Base-by-base conservation (phyloP, 37 sponge, comb jelly and placozoan species). In the Spongilla lacustris region DNA sequence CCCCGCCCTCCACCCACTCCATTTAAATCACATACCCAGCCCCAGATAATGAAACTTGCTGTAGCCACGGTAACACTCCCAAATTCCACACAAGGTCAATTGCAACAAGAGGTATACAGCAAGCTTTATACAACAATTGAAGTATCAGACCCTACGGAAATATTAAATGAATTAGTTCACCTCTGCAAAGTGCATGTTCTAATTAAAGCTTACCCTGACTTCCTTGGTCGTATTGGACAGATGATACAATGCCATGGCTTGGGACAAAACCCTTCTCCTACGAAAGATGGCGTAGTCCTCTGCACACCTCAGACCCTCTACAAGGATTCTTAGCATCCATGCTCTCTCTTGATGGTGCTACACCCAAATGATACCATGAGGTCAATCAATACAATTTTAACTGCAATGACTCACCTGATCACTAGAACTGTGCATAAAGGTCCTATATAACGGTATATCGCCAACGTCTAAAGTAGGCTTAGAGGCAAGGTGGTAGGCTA, bases 261-360 rank as follows among this genome's bases (percentile, higher is more conserved):
- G 84, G 28, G 91, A 37, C 24, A 91, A 78, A 24, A 91, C 85
- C 24, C 78, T 76, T 49, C 77, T 73, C 70, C 46, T 90, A 19
- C 67, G 73, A 77, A 86, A 94, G 70, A 88, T 66, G 6, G 27
- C n/a, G 72, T 89, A 88, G 48, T 94, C 92, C 31, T 88, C 80
- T 32, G 88, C 86, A 41, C 86, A 73, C 68, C 77, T 71, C 37
- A 91, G 74, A 22, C 92, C 95, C 49, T 89, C 87, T 32, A 83
- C 68, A 41, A 94, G 77, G 1, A 94, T 30, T 38, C 78, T 79
- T 27, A 94, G 29, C 50, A 94, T 77, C 95, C 95, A 94, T 41
- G 33, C 66, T 34, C 89, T 82, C 87, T 94, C 95, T 2, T 34
- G 67, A 26, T 68, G 25, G 26, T 79, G 75, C 81, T 84, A 69